Conservation (phyloP, 2,888 invertebrate genomes). For the Odontocerum albicorne region DNA sequence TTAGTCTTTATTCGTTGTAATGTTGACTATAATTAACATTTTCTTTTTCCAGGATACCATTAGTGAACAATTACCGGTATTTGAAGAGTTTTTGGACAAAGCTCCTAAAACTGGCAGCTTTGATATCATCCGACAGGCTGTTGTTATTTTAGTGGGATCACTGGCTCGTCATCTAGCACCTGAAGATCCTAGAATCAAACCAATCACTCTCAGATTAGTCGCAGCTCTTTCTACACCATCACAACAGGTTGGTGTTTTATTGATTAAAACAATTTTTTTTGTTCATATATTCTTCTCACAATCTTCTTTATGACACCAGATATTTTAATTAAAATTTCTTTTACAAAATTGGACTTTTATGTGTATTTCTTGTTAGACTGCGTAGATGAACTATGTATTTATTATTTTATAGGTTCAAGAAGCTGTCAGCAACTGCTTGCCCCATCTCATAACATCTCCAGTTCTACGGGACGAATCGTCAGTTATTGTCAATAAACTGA, state of each 20-base stretch:
- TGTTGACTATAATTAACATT: too few species aligned
- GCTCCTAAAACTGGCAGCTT: slow-evolving; percentile 88
- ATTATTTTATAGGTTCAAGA: slow-evolving; percentile 77
- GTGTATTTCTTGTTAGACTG: too few species aligned
- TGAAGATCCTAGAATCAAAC: slow-evolving; percentile 85
- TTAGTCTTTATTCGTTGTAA: too few species aligned
- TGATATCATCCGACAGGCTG: slow-evolving; percentile 93
- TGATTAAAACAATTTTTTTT: too few species aligned
- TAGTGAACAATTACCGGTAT: slow-evolving; percentile 81
- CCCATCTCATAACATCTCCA: slow-evolving; percentile 79
- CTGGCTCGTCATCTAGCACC: slow-evolving; percentile 94
- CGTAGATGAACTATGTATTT: too few species aligned
- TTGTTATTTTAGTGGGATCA: slow-evolving; percentile 96
- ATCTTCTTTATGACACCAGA: too few species aligned
- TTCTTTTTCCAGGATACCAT: slow-evolving; percentile 59
- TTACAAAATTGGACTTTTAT: too few species aligned
- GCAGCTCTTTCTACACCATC: slow-evolving; percentile 94
- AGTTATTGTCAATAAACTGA: slow-evolving; percentile 81
- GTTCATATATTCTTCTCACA: too few species aligned
- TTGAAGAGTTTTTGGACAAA: slow-evolving; percentile 90
- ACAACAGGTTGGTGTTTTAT: slow-evolving; percentile 72
- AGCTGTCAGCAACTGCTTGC: slow-evolving; percentile 94
- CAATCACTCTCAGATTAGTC: slow-evolving; percentile 90
- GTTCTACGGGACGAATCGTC: slow-evolving; percentile 91
- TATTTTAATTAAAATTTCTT: too few species aligned